Base-by-base conservation (phyloP, 2,113 vertebrate genomes). In the Sula dactylatra region DNA sequence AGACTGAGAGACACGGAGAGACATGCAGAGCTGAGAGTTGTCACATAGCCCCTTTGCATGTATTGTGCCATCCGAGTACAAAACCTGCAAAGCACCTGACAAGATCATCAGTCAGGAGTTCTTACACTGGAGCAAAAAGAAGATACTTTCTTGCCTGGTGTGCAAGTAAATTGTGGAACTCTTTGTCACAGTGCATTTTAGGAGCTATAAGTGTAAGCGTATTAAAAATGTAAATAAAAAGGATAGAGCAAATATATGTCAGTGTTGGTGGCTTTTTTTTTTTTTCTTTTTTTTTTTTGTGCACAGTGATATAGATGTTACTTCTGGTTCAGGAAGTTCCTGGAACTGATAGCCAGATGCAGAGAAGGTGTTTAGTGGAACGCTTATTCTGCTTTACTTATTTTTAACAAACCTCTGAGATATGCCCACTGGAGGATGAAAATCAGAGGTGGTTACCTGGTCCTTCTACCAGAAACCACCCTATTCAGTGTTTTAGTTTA, bases 221-320 rank as follows among this genome's bases (percentile, higher is more conserved):
- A 10, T 31, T 66, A 12, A 64, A 76, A 81, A 76, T 44, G 10
- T 9, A 81, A 25, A 29, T 24, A 3, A 58, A 84, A 82, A 79
- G 10, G 1, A 29, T 54, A 54, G n/a, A 59, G 38, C 8, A 84
- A 83, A 62, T 12, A 40, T 0, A 0, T n/a, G 14, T 27, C 26
- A n/a, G 3, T 31, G 62, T 20, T n/a, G n/a, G n/a, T n/a, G n/a
- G n/a, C n/a, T n/a, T n/a, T n/a, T n/a, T n/a, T n/a, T n/a, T n/a
- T n/a, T n/a, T n/a, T n/a, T n/a, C n/a, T n/a, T n/a, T n/a, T n/a
- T 31, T 3, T 14, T 49, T 73, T 65, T 47, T 40, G 25, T 62
- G 42, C 11, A 11, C 13, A 65, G 14, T 31, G 11, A 42, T 80
- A 16, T 38, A 73, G 40, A 49, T 32, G 44, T 50, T 50, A 58